A percentile compares a stretch with the other conserved stretches of the same genome.
These are phyloP conservation scores for Ophiodon elongatus DNA, from an alignment of 2,113 vertebrate species.

Conservation along the genomic window DNA sequence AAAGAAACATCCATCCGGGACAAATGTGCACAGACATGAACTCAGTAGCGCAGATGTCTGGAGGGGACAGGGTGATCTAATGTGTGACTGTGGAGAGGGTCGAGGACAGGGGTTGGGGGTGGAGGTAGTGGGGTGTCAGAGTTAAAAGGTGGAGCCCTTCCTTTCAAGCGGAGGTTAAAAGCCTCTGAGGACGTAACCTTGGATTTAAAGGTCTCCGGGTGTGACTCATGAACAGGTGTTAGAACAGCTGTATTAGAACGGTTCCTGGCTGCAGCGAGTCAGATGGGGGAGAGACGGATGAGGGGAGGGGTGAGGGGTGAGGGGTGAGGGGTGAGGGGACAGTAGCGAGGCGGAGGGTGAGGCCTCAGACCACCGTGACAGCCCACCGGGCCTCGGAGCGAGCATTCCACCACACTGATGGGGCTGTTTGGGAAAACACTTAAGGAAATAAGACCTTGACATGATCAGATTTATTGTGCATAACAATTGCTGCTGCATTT, in stretches of 20 bases:
- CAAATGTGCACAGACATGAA: slow-evolving; percentile 13
- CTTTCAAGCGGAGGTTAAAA: slow-evolving; percentile 56
- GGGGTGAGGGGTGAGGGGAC: slow-evolving; percentile 36
- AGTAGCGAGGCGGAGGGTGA: neutral
- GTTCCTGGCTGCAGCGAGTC: slow-evolving; percentile 20
- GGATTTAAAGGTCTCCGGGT: slow-evolving; percentile 37
- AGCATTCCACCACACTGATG: slow-evolving; percentile 54
- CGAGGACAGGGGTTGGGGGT: neutral
- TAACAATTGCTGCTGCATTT: slow-evolving; percentile 22
- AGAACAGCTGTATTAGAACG: slow-evolving; percentile 59
- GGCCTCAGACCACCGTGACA: slow-evolving; percentile 54
- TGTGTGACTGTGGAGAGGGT: slow-evolving; percentile 5
- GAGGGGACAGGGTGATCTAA: slow-evolving; percentile 40
- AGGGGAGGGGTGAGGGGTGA: slow-evolving; percentile 29
- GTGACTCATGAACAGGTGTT: slow-evolving; percentile 61
- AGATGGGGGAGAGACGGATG: slow-evolving; percentile 16
- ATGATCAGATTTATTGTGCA: slow-evolving; percentile 29
- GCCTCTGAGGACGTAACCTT: slow-evolving; percentile 60
- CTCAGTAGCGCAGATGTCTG: neutral
- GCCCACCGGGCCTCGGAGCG: slow-evolving; percentile 32
- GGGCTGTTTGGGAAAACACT: slow-evolving; percentile 37
- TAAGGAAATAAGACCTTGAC: slow-evolving; percentile 30
- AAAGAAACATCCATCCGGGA: slow-evolving; percentile 19
- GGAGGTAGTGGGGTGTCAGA: neutral
- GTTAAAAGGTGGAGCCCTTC: slow-evolving; percentile 47